phyloP scores from a whole-genome alignment of 2,113 vertebrate species.

The Daboia siamensis region DNA sequence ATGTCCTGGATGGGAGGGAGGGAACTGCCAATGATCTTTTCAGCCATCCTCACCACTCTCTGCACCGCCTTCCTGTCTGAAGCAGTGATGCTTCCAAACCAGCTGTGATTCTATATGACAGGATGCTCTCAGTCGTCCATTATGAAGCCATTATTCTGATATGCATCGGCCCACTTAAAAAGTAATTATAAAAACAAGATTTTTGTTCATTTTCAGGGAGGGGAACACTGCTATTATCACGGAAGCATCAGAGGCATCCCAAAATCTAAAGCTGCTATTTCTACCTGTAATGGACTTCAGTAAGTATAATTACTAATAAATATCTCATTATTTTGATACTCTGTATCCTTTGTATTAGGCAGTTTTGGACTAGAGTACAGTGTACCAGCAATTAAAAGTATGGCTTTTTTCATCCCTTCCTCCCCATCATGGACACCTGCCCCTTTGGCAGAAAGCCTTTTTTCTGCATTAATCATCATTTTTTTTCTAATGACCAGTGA shows the following conservation, averaged over 20 bases:
- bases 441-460: not conserved
- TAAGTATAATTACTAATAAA: conserved; percentile 69
- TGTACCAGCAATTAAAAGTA: not conserved
- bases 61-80: no score
- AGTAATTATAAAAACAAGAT: conserved; percentile 1
- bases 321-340: not conserved
- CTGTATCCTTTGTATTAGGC: not conserved
- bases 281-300: conserved; percentile 96
- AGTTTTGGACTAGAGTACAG: not conserved
- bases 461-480: not conserved
- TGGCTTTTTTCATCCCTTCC: not conserved
- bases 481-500: not conserved
- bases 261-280: conserved; percentile 84
- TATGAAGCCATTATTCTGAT: not conserved
- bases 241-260: conserved; percentile 86
- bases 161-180: not conserved
- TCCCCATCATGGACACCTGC: not conserved
- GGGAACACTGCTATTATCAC: conserved; percentile 97
- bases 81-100: no score
- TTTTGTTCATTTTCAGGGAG: conserved; percentile 73
- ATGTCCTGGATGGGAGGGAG: no score
- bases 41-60: no score
- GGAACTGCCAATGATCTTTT: no score
- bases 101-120: no score
- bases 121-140: no score